Percentiles rank a stretch among this genome's conserved stretches.
Conservation (phyloP, 2,113 vertebrate species). For the Alethe castanea region DNA sequence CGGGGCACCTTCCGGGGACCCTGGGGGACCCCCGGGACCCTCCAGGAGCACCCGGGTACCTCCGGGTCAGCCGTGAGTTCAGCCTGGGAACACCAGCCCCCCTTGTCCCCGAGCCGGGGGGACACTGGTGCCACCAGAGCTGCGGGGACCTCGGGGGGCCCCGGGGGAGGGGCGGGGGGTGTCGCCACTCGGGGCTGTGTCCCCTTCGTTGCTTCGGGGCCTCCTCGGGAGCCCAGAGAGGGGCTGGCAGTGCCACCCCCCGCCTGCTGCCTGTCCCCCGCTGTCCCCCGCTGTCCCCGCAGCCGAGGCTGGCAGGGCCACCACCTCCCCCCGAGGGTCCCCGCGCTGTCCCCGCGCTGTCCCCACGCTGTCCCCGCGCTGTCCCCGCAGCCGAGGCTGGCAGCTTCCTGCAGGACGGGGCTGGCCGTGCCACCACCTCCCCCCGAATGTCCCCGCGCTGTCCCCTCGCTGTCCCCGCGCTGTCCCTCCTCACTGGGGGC, state of each 20-base stretch:
- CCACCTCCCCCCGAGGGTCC: neutral
- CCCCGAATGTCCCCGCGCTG: neutral
- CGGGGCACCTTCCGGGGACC: neutral
- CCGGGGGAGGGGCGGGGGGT: accelerated
- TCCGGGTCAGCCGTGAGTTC: neutral
- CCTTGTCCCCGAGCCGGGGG: neutral
- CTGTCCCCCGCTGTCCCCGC: neutral
- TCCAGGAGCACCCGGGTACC: neutral
- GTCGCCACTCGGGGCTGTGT: neutral
- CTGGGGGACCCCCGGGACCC: too few species aligned
- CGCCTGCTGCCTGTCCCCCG: neutral
- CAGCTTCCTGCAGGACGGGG: neutral
- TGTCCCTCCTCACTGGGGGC: neutral
- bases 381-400: neutral
- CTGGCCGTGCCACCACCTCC: neutral
- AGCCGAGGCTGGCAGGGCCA: neutral
- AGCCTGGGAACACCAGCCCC: neutral
- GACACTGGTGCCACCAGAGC: neutral
- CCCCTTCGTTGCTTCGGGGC: neutral
- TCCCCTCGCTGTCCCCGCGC: neutral
- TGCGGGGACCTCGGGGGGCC: neutral
- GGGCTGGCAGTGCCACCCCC: neutral
- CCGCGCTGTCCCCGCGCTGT: neutral
- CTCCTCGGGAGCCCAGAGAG: neutral
- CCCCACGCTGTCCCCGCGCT: neutral